Evolutionary conservation across 92 coral and sea anemone species (phyloP), one percentile per base, ranked within the genome.

Genomic region (Hydrozoanthus gracilis): DNA sequence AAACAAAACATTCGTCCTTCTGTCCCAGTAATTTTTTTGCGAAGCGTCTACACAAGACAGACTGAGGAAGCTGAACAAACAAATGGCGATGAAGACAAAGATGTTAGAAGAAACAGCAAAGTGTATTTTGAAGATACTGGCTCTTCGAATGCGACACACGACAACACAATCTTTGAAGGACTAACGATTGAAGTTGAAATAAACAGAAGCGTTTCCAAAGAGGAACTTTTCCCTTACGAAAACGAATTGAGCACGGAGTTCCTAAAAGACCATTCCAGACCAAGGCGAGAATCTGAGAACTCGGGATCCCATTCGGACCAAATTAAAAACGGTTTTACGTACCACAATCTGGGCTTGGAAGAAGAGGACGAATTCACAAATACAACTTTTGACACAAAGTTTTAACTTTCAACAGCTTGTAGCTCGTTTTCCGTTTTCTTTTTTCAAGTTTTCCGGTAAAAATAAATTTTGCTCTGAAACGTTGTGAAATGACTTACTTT

Each of bases 101-200:
- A 47, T 17, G 61, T 3, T 44, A 74, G 60, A 48, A 35, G 79
- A 51, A 12, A 10, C n/a, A 74, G 79, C 61, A 50, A 17, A 74
- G 79, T 50, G 48, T 74, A 44, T 60, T 74, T 74, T 49, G 61
- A 74, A 74, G 61, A 50, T n/a, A 49, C 12, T 50, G 8, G 79
- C 18, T 74, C 56, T 48, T 51, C 79, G 12, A n/a, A 8, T 8
- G 61, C 17, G 61, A 50, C 13, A 74, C 48, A 20, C 6, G 11
- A 74, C 61, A 50, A 39, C 3, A 60, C 45, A 4, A 27, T 16
- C 7, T 48, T 47, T 7, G 79, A 60, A 51, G 46, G 45, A 16
- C 61, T 74, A n/a, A 74, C 7, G 20, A 44, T 50, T 51, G 56
- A 51, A 49, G 6, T 8, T 50, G 79, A 74, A 9, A 44, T 7